Conservation (phyloP, 2,113 vertebrate genomes). For the Ptilorrhoa leucosticta region DNA sequence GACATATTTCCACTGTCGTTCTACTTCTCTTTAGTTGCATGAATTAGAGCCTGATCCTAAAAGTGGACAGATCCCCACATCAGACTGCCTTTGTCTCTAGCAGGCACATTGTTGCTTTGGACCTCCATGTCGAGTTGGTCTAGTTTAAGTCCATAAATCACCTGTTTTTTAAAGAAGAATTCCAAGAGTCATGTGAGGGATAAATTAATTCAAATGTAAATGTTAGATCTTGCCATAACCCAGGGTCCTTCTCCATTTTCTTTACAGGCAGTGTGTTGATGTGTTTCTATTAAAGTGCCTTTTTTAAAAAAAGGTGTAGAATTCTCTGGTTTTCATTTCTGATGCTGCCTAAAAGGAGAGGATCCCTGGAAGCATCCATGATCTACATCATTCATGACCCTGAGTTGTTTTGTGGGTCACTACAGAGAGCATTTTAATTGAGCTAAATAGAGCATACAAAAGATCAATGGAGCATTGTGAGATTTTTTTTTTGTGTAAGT, state of each 20-base stretch:
- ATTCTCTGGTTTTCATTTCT: constrained; percentile 27
- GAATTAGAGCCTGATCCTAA: background rate
- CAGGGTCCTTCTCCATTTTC: background rate
- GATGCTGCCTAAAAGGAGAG: background rate
- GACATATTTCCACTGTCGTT: rapidly evolving
- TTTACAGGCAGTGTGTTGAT: background rate
- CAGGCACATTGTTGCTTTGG: background rate
- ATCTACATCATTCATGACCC: constrained; percentile 67
- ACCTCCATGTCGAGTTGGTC: background rate
- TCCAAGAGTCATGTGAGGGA: background rate
- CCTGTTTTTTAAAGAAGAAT: background rate
- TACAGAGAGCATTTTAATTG: constrained; percentile 65
- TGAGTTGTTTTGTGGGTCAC: constrained; percentile 51
- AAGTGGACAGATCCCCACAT: background rate
- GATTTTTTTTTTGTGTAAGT: constrained; percentile 30
- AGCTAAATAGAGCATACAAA: constrained; percentile 72
- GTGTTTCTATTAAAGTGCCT: background rate
- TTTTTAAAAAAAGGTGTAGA: background rate
- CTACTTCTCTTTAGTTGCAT: background rate
- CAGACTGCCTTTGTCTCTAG: background rate
- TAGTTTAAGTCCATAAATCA: background rate
- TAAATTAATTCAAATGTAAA: background rate
- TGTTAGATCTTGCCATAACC: background rate
- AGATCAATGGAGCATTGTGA: constrained; percentile 62
- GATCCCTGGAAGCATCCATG: constrained; percentile 27